A percentile compares a stretch with the other conserved stretches of the same genome.
These are phyloP conservation scores for Tolypeutes matacus DNA, from an alignment of 2,797 vertebrate genomes.

Conservation along the genomic window DNA sequence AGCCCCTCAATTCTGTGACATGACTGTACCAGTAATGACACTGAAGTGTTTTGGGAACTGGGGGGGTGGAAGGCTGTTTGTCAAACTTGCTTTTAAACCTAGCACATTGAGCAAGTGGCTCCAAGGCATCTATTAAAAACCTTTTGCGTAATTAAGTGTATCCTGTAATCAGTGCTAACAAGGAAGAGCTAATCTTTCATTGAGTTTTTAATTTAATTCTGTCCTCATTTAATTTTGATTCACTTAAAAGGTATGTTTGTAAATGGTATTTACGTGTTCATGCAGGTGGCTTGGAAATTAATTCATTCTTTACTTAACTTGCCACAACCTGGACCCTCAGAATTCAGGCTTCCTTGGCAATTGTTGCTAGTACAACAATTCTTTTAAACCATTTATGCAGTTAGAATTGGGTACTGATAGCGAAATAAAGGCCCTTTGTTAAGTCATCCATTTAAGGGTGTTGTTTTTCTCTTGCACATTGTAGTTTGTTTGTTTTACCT, in stretches of 20 bases:
- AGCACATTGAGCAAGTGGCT: conserved; percentile 27
- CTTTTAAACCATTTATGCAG: background rate
- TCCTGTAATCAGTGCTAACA: conserved; percentile 76
- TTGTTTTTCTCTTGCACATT: background rate
- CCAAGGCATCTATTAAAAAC: conserved; percentile 72
- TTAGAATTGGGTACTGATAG: background rate
- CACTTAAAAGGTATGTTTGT: conserved; percentile 66
- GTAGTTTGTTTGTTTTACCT: background rate
- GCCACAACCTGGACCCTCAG: background rate
- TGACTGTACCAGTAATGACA: background rate
- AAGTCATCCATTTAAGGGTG: background rate
- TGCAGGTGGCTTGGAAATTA: conserved; percentile 15
- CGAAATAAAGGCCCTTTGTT: background rate
- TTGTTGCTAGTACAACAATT: conserved; percentile 72
- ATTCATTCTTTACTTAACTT: conserved; percentile 61
- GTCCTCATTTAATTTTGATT: conserved; percentile 75
- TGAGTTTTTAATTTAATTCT: conserved; percentile 79
- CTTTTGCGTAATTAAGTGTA: conserved; percentile 72
- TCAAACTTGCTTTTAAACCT: conserved; percentile 66
- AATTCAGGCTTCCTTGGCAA: conserved; percentile 77
- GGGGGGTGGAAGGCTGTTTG: background rate
- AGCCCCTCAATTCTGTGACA: background rate
- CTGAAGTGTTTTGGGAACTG: conserved; percentile 25
- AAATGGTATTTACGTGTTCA: conserved; percentile 34
- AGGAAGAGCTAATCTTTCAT: conserved; percentile 73